Evolutionary conservation across 2,888 invertebrate genomes (phyloP).

Genomic region (Agrochola lychnidis): DNA sequence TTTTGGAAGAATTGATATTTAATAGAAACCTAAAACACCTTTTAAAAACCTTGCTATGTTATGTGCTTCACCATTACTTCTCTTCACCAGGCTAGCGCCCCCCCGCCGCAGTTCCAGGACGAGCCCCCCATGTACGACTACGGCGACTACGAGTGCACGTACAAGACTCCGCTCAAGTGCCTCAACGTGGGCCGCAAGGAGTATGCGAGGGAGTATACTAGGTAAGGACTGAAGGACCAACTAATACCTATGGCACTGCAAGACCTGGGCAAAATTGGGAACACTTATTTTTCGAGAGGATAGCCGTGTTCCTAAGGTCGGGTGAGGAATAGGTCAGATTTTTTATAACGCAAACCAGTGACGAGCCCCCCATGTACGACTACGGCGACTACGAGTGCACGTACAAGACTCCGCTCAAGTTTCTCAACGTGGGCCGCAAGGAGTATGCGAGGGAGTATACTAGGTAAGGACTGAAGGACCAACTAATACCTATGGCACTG

Average conservation of each 20-base stretch:
- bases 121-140: conserved; percentile 84
- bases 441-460: conserved; percentile 81
- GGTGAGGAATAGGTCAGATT: too few species aligned
- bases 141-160: conserved; percentile 84
- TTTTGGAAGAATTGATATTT: too few species aligned
- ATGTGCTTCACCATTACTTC: neutral
- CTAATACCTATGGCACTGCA: too few species aligned
- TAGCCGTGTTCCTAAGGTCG: too few species aligned
- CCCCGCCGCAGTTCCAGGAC: conserved; percentile 89
- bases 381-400: conserved; percentile 85
- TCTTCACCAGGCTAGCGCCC: conserved; percentile 84
- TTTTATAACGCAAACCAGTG: conserved; percentile 48
- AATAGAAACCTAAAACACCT: too few species aligned
- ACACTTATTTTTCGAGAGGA: too few species aligned
- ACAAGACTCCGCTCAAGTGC: conserved; percentile 83
- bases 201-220: conserved; percentile 78
- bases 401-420: conserved; percentile 82
- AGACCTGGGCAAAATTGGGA: too few species aligned
- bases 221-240: conserved; percentile 67
- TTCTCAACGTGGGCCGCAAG: conserved; percentile 78
- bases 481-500: too few species aligned
- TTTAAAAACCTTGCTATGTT: too few species aligned
- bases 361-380: conserved; percentile 84
- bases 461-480: conserved; percentile 70
- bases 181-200: conserved; percentile 81